Percentiles rank a stretch among this genome's conserved stretches.
Evolutionary conservation across 2,113 vertebrate genomes (phyloP).

Genomic region (Microcebus lehilahytsara): DNA sequence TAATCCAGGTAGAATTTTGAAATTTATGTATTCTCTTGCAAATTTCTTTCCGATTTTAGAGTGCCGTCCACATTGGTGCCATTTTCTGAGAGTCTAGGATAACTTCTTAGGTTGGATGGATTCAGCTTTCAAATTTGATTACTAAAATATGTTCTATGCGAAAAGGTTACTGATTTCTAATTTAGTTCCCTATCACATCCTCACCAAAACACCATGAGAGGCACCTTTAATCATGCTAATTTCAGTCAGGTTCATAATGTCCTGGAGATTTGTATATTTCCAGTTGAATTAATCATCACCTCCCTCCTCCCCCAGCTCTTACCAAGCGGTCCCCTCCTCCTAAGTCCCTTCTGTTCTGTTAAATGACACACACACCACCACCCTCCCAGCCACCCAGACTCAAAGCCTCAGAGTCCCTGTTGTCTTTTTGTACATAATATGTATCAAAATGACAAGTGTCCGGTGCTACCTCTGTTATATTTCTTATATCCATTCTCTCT

Average conservation of each 20-base stretch:
- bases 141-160: slow-evolving; percentile 61
- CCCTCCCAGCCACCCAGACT: background rate
- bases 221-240: slow-evolving; percentile 77
- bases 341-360: background rate
- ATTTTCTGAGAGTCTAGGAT: slow-evolving; percentile 33
- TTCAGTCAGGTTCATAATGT: slow-evolving; percentile 67
- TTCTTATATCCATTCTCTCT: background rate
- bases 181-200: slow-evolving; percentile 62
- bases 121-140: slow-evolving; percentile 69
- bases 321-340: background rate
- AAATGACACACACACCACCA: background rate
- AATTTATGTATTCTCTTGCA: slow-evolving; percentile 26
- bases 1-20: background rate
- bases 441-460: background rate
- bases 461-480: background rate
- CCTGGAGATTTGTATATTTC: slow-evolving; percentile 71
- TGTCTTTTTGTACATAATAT: background rate
- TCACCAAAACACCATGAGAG: slow-evolving; percentile 69
- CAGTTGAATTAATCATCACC: slow-evolving; percentile 66
- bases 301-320: background rate
- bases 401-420: background rate
- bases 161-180: slow-evolving; percentile 74
- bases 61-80: background rate
- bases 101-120: slow-evolving; percentile 49
- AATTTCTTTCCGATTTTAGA: slow-evolving; percentile 30